A percentile compares a stretch with the other conserved stretches of the same genome.
Evolutionary conservation across 2,797 vertebrate species (phyloP).

Genomic region (Oreonectes daqikongensis): DNA sequence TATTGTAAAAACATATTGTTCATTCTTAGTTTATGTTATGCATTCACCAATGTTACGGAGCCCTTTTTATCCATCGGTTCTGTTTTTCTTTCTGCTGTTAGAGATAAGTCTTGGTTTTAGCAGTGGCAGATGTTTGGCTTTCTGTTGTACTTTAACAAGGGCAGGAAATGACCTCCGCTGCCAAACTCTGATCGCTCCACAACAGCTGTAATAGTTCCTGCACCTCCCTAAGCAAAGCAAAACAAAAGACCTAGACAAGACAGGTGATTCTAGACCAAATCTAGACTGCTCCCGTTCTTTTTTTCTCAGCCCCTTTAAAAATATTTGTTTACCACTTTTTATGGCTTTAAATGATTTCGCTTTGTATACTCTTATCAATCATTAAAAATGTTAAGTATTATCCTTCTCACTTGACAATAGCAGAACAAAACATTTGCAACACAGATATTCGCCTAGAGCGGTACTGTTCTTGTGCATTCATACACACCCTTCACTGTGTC

Average conservation of each 20-base stretch:
- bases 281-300: not conserved
- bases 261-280: not conserved
- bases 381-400: not conserved
- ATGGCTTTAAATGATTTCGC: not conserved
- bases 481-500: not conserved
- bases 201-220: conserved; percentile 24
- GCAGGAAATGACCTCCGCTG: conserved; percentile 51
- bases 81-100: not conserved
- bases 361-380: not conserved
- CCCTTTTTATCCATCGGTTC: not conserved
- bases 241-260: conserved; percentile 9
- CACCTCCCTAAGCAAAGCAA: conserved; percentile 13
- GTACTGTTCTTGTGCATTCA: not conserved
- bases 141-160: conserved; percentile 41
- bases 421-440: not conserved
- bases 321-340: not conserved
- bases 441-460: not conserved
- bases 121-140: conserved; percentile 34
- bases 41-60: not conserved
- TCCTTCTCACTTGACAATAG: not conserved
- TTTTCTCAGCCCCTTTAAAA: not conserved
- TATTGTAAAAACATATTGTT: too few relatives aligned
- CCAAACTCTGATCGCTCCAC: conserved; percentile 16
- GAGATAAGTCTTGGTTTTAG: not conserved
- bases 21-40: not conserved